Evolutionary conservation across 2,797 vertebrate species (phyloP).

Genomic region (Geotrypetes seraphini): DNA sequence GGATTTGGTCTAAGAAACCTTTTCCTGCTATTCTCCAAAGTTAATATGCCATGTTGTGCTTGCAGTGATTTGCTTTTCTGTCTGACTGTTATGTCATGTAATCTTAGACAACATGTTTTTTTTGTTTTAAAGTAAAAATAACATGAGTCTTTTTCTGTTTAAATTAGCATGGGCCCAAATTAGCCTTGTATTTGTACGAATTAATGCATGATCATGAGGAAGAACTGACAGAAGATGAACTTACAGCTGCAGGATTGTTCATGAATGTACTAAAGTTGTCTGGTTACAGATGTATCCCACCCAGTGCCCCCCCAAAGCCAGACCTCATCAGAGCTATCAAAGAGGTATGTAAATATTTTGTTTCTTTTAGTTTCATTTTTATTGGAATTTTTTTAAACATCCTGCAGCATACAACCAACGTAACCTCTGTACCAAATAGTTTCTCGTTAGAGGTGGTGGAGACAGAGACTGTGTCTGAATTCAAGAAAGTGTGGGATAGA

Average conservation of each 20-base stretch:
- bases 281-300: constrained; percentile 79
- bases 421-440: too few species aligned
- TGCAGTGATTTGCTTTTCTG: too few species aligned
- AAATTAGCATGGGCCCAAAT: constrained; percentile 82
- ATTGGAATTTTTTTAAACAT: too few species aligned
- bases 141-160: not conserved
- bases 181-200: constrained; percentile 84
- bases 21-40: too few species aligned
- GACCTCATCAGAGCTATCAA: constrained; percentile 77
- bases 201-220: constrained; percentile 78
- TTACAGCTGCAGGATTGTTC: constrained; percentile 59
- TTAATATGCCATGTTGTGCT: not conserved
- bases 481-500: too few species aligned
- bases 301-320: constrained; percentile 65
- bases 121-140: not conserved
- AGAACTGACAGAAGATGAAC: constrained; percentile 71
- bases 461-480: too few species aligned
- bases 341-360: constrained; percentile 68
- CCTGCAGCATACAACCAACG: too few species aligned
- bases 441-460: too few species aligned
- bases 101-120: constrained; percentile 6
- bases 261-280: constrained; percentile 78
- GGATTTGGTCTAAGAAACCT: too few species aligned
- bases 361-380: too few species aligned
- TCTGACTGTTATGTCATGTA: too few species aligned